Conservation (phyloP, 92 coral and sea anemone genomes). For the Meandrina meandrites region DNA sequence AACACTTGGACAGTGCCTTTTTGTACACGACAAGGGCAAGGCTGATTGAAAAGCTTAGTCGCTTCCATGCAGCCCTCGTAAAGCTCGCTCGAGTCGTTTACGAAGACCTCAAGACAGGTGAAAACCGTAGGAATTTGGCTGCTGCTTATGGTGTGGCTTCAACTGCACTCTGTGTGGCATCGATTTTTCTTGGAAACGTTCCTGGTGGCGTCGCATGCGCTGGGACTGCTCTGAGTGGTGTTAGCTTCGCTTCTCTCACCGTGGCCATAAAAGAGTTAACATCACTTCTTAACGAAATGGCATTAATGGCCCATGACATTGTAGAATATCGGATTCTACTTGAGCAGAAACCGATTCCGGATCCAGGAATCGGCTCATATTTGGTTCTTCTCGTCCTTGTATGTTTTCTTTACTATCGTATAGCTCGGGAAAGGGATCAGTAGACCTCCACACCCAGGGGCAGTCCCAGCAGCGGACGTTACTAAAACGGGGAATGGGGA, state of each 20-base stretch:
- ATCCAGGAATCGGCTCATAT: too few species aligned
- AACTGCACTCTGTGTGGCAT: background rate
- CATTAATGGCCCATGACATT: background rate
- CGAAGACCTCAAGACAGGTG: background rate
- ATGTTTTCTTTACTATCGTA: too few species aligned
- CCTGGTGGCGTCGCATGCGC: background rate
- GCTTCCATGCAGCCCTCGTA: background rate
- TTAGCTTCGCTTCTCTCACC: background rate
- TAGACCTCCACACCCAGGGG: background rate
- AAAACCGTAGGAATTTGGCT: background rate
- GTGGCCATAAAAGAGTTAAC: background rate
- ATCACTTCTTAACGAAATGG: background rate
- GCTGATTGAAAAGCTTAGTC: slow-evolving; percentile 1
- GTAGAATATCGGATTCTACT: slow-evolving; percentile 15
- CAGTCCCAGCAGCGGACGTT: too few species aligned
- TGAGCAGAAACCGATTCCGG: background rate
- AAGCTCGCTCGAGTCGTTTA: background rate
- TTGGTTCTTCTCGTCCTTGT: background rate
- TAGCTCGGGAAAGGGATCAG: background rate
- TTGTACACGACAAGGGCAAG: background rate
- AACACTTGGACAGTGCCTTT: background rate
- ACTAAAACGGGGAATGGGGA: too few species aligned
- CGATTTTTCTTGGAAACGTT: slow-evolving; percentile 10
- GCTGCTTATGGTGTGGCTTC: background rate
- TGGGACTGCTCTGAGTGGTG: background rate